Conservation (phyloP, 2,797 vertebrate species). For the Micrastur ruficollis region DNA sequence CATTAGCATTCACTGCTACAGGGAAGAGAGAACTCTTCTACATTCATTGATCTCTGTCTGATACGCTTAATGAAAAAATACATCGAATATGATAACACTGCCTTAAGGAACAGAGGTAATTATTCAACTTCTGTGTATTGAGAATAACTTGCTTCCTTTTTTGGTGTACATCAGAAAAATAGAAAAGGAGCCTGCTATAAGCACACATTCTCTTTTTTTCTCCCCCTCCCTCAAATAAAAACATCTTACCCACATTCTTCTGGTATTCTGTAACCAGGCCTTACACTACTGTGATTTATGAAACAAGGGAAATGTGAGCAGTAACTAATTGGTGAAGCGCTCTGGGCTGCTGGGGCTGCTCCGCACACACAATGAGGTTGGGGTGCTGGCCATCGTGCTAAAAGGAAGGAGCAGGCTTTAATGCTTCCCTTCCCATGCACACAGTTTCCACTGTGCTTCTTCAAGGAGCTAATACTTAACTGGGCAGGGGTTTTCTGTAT, state of each 20-base stretch:
- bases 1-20: conserved; percentile 7
- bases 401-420: not conserved
- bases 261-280: not conserved
- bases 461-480: not conserved
- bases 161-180: not conserved
- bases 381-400: not conserved
- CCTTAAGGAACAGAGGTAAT: conserved; percentile 57
- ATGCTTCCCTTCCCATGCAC: rapidly evolving
- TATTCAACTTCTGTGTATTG: conserved; percentile 37
- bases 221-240: not conserved
- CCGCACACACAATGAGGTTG: not conserved
- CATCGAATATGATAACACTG: conserved; percentile 53
- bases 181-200: not conserved
- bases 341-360: not conserved
- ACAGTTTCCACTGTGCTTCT: not conserved
- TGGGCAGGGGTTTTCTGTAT: not conserved
- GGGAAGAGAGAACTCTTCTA: conserved; percentile 1
- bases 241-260: not conserved
- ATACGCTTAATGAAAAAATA: conserved; percentile 60
- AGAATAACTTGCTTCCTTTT: conserved; percentile 34
- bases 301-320: not conserved
- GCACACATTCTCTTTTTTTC: not conserved
- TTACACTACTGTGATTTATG: not conserved
- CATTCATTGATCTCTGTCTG: conserved; percentile 56
- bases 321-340: not conserved